phyloP scores from a whole-genome alignment of 1,140 invertebrate genomes.

The Littorina saxatilis region DNA sequence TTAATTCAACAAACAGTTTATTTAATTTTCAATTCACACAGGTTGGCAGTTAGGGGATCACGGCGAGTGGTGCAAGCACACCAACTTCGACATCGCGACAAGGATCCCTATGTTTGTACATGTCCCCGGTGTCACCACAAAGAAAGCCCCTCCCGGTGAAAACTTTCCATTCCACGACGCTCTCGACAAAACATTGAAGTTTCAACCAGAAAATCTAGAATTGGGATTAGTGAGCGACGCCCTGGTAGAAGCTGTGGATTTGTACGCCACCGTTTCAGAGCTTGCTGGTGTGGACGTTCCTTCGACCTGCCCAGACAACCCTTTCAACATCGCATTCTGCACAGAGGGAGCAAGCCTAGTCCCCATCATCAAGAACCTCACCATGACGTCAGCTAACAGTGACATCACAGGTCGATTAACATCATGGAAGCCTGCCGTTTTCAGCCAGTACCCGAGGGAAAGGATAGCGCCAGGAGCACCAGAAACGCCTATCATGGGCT shows the following conservation, averaged over 20 bases:
- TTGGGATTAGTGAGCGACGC: slow-evolving; percentile 83
- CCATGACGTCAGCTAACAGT: background rate
- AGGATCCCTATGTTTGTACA: slow-evolving; percentile 56
- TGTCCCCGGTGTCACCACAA: slow-evolving; percentile 45
- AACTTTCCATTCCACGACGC: slow-evolving; percentile 19
- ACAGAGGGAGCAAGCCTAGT: slow-evolving; percentile 85
- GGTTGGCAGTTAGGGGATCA: slow-evolving; percentile 57
- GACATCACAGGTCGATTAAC: background rate
- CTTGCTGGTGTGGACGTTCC: slow-evolving; percentile 79
- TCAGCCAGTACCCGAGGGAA: slow-evolving; percentile 28
- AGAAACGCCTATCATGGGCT: slow-evolving; percentile 90
- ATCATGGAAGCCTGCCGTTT: too few species aligned
- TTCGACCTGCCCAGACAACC: slow-evolving; percentile 78
- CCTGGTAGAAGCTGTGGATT: too few species aligned
- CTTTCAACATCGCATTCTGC: slow-evolving; percentile 78
- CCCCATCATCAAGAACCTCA: slow-evolving; percentile 58
- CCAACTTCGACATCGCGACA: too few species aligned
- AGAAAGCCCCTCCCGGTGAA: background rate
- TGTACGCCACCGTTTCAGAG: slow-evolving; percentile 90
- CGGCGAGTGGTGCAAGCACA: too few species aligned
- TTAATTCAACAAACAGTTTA: too few species aligned
- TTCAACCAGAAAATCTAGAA: background rate
- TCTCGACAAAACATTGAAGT: background rate
- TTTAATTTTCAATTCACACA: too few species aligned
- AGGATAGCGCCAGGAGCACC: slow-evolving; percentile 83